Percentiles rank a stretch among this genome's conserved stretches.
Conservation (phyloP, 2,113 vertebrate genomes). For the Spea multiplicata region DNA sequence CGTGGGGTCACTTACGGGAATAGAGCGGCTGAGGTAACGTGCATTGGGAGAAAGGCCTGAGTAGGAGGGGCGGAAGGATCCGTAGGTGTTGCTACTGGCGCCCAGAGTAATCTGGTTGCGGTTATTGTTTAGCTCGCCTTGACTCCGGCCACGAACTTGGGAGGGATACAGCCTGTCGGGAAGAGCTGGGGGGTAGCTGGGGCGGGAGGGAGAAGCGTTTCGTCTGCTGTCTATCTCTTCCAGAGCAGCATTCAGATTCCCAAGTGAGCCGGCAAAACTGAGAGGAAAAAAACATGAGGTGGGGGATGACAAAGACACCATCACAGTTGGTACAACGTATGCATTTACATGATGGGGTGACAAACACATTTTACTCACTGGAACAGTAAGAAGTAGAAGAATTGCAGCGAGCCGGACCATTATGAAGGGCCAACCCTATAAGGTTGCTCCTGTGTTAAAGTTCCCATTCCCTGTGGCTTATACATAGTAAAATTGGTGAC, state of each 20-base stretch:
- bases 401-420: no score
- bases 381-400: not conserved
- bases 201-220: slow-evolving; percentile 60
- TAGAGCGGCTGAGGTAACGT: slow-evolving; percentile 83
- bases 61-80: slow-evolving; percentile 61
- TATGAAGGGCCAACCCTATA: no score
- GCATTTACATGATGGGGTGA: slow-evolving; percentile 27
- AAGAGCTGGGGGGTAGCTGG: slow-evolving; percentile 62
- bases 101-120: slow-evolving; percentile 52
- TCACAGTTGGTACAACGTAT: slow-evolving; percentile 32
- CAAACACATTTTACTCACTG: not conserved
- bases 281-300: slow-evolving; percentile 60
- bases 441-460: no score
- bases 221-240: slow-evolving; percentile 69
- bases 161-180: slow-evolving; percentile 67
- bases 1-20: slow-evolving; percentile 85
- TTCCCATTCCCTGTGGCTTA: no score
- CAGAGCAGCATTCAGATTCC: slow-evolving; percentile 77
- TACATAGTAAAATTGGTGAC: no score
- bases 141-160: slow-evolving; percentile 63
- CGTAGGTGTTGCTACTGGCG: slow-evolving; percentile 62
- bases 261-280: slow-evolving; percentile 89
- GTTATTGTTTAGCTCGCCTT: slow-evolving; percentile 86
- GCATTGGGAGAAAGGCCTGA: slow-evolving; percentile 71
- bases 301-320: slow-evolving; percentile 52